Percentiles rank a stretch among this genome's conserved stretches.
Conservation (phyloP, 2,888 invertebrate species). For the Neoitamus cyanurus region DNA sequence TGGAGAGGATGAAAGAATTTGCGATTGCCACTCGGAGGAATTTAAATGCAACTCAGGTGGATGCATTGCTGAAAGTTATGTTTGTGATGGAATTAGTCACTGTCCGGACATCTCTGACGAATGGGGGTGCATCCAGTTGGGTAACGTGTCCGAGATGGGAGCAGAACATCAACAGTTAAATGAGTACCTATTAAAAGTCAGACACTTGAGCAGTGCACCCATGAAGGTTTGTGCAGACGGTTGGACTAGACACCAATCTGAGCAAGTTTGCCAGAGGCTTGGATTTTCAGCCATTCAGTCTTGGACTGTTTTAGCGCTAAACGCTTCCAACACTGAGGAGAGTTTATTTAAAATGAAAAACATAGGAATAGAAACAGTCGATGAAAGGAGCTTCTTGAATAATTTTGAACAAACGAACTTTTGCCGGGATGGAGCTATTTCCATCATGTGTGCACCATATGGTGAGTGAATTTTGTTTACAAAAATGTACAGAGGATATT, state of each 20-base stretch:
- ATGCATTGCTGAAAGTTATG: conserved; percentile 68
- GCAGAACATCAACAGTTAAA: conserved; percentile 52
- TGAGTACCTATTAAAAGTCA: conserved; percentile 52
- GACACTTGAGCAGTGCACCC: conserved; percentile 53
- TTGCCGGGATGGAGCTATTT: conserved; percentile 67
- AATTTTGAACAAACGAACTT: conserved; percentile 65
- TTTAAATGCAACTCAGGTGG: conserved; percentile 72
- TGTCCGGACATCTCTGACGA: conserved; percentile 75
- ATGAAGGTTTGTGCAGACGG: conserved; percentile 67
- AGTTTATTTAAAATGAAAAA: background rate
- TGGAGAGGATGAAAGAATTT: conserved; percentile 71
- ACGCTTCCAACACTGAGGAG: background rate
- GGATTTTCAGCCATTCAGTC: conserved; percentile 68
- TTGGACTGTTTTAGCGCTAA: conserved; percentile 49
- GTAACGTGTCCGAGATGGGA: conserved; percentile 47
- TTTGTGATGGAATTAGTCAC: conserved; percentile 72
- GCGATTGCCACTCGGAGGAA: conserved; percentile 69
- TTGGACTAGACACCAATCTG: conserved; percentile 69
- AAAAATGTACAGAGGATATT: background rate
- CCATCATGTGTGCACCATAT: conserved; percentile 71
- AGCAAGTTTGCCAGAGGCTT: conserved; percentile 69
- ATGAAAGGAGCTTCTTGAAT: conserved; percentile 56
- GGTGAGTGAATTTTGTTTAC: conserved; percentile 60
- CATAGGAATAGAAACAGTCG: background rate
- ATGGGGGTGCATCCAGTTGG: conserved; percentile 68